Evolutionary conservation across 2,797 vertebrate genomes (phyloP), one percentile per base, ranked within the genome.

Genomic region (Aplochiton taeniatus): DNA sequence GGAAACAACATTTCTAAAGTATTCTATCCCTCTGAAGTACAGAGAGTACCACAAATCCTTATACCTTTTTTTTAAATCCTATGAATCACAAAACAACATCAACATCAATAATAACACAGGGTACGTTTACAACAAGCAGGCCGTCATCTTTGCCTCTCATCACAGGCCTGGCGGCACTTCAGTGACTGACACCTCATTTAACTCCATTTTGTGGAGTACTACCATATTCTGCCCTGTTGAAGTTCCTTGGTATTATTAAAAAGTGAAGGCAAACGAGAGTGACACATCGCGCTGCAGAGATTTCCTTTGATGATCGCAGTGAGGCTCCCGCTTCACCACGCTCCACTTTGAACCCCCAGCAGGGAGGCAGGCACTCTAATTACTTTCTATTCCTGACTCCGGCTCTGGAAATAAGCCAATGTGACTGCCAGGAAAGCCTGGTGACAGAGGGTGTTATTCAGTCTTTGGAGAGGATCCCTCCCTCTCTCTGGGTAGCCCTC

Each of bases 381-480:
- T 90, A 89, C 84, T 86, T 91, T 90, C 91, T 92, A 91, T 92
- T 92, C 85, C 84, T 88, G 85, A 86, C 82, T 78, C n/a, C 11
- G 0, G 63, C 62, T 54, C 68, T 74, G 71, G 42, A 75, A 78
- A 75, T 72, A 75, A 72, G 79, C 42, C 55, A 61, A 68, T 52
- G 51, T 49, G 51, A 49, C 47, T 63, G 68, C 66, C 55, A 69
- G 67, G 58, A 65, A 58, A 55, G 69, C 68, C 61, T 75, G 53
- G 71, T 77, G 77, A 66, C 68, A 60, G 58, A 44, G 55, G 70
- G 67, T 44, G 59, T 75, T 78, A 54, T 58, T 59, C 50, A 65
- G 65, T 68, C 67, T 10, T 56, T 64, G 19, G 70, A 71, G 70
- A 65, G 13, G 48, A 51, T n/a, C 8, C 14, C 54, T 58, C 47